Conservation (phyloP, 2,797 vertebrate species). For the Argentina silus region DNA sequence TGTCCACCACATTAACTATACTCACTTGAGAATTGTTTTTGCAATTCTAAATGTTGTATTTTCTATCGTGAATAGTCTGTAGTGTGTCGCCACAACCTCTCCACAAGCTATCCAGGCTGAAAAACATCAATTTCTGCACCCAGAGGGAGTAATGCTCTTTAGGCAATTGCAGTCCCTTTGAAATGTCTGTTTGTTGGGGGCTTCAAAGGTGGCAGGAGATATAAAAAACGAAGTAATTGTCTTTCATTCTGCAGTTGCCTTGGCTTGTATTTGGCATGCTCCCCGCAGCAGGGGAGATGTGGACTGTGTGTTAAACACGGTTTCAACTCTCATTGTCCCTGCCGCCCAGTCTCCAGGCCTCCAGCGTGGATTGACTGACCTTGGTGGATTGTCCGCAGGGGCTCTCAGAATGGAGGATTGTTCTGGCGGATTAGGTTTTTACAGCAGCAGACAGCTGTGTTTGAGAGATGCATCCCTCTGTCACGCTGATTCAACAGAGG, state of each 20-base stretch:
- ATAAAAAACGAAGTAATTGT: conserved; percentile 18
- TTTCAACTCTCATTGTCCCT: conserved; percentile 10
- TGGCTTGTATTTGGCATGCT: conserved; percentile 26
- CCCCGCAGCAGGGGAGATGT: conserved; percentile 30
- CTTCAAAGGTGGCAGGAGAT: conserved; percentile 17
- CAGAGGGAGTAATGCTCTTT: not conserved
- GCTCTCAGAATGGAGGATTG: conserved; percentile 25
- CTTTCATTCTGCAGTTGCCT: conserved; percentile 8
- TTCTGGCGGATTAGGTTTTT: conserved; percentile 34
- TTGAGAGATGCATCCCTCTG: not conserved
- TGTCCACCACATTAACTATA: not conserved
- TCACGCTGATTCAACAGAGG: conserved; percentile 7
- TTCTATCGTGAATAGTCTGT: not conserved
- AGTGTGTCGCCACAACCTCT: not conserved
- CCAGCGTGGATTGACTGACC: conserved; percentile 32
- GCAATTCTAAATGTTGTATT: not conserved
- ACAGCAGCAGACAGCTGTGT: conserved; percentile 15
- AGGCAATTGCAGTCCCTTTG: conserved; percentile 9
- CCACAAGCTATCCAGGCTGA: too few relatives aligned
- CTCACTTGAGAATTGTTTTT: not conserved
- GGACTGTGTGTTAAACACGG: conserved; percentile 25
- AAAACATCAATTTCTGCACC: not conserved
- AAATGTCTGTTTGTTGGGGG: conserved; percentile 32
- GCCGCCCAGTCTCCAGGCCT: conserved; percentile 21
- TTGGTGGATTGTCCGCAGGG: conserved; percentile 36